phyloP scores from a whole-genome alignment of 2,113 vertebrate species.

The Balaenoptera acutorostrata region DNA sequence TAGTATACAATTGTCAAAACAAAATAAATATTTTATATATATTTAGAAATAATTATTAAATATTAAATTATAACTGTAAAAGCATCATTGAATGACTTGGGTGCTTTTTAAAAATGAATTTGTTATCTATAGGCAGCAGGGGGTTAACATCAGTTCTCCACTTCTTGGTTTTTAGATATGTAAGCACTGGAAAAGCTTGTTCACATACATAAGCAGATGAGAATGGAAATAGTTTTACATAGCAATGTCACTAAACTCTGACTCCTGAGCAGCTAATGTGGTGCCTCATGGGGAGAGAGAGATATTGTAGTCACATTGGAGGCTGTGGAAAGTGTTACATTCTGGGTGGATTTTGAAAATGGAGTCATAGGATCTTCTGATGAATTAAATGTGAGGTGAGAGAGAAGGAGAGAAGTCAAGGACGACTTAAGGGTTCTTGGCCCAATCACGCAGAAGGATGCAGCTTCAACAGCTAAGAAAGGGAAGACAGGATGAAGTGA shows the following conservation, averaged over 20 bases:
- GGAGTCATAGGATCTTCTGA: not conserved
- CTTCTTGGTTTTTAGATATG: not conserved
- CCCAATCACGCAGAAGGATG: not conserved
- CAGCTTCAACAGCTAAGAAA: not conserved
- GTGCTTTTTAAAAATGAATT: not conserved
- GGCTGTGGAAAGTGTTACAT: fast-evolving
- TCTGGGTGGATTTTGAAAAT: not conserved
- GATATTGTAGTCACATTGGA: not conserved
- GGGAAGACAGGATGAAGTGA: not conserved
- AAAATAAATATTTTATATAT: not conserved
- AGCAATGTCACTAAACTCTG: not conserved
- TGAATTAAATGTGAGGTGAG: not conserved
- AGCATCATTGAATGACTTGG: not conserved
- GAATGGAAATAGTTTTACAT: not conserved
- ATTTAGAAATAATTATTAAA: not conserved
- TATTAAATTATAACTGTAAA: not conserved
- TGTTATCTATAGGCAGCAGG: not conserved
- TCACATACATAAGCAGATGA: not conserved
- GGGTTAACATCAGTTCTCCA: not conserved
- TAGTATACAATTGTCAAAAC: not conserved
- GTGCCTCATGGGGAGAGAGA: not conserved
- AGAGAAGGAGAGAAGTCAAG: not conserved
- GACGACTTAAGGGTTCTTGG: not conserved
- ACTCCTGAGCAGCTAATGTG: not conserved
- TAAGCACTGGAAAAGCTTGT: not conserved